phyloP scores from a whole-genome alignment of 2,888 invertebrate species.

The Hybos culiciformis region DNA sequence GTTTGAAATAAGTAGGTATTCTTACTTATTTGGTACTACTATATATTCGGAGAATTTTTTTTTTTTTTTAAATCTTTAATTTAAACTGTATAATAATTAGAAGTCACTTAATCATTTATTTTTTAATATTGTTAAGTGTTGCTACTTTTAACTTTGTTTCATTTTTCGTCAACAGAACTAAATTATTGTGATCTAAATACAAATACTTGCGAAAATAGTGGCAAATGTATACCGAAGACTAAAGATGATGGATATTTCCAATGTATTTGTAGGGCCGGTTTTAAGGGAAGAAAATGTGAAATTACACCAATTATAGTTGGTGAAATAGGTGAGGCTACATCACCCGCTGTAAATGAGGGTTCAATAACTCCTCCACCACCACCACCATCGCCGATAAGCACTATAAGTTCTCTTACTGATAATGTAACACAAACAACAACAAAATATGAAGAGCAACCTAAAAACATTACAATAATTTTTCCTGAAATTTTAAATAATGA shows the following conservation, averaged over 20 bases:
- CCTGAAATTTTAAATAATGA: not conserved
- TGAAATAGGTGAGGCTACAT: not conserved
- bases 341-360: not conserved
- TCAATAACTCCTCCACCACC: not conserved
- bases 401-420: not conserved
- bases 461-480: not conserved
- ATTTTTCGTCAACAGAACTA: slow-evolving; percentile 43
- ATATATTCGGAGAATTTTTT: no score
- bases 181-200: slow-evolving; percentile 72
- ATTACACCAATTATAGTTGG: slow-evolving; percentile 23
- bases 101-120: no score
- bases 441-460: no score
- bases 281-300: slow-evolving; percentile 65
- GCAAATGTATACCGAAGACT: slow-evolving; percentile 64
- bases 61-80: no score
- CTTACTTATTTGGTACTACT: no score
- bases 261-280: slow-evolving; percentile 62
- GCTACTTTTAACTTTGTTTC: no score
- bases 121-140: no score
- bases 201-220: slow-evolving; percentile 62
- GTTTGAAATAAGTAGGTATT: no score
- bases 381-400: not conserved
- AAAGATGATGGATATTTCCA: slow-evolving; percentile 63
- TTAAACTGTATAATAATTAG: no score
- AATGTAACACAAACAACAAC: not conserved